Evolutionary conservation across 2,888 invertebrate genomes (phyloP), one percentile per base, ranked within the genome.

Genomic region (Melanotus villosus): DNA sequence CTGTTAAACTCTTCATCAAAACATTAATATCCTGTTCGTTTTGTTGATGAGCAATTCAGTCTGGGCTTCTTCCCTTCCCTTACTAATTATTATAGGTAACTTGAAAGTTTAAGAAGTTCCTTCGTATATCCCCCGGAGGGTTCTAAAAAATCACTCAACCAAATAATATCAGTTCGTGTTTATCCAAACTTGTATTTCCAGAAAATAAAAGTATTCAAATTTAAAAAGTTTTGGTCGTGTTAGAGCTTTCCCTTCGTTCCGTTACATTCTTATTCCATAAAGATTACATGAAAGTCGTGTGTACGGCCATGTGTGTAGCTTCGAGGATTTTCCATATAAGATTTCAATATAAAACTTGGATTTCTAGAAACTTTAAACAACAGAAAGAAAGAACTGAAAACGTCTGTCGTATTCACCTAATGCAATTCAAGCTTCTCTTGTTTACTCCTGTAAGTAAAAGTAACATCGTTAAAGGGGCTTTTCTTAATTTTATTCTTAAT

Each of bases 391-490:
- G 26, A 26, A 26, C 26, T 14, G 16, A 19, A 19, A 47, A 34
- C 36, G 57, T 30, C 41, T 65, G 23, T 52, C 50, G 23, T n/a
- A n/a, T n/a, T n/a, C 21, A 12, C 4, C 60, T 76, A 79, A 77
- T 76, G 72, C 73, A 69, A 78, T 77, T 67, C 67, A 70, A 78
- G 78, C 76, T 73, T 76, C 76, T 76, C 74, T 78, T 81, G 80
- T 82, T 81, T 82, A 80, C 80, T 76, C 70, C 78, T 72, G 62
- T 69, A 69, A 65, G 47, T 70, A 74, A 75, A 75, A 75, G 76
- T 80, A 80, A 80, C 80, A 77, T 76, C 77, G 79, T 81, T 81
- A 80, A 74, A 10, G 74, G 76, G 71, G 76, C 80, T 78, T 77
- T 74, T 76, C 80, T 78, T 80, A 79, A 80, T 80, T 80, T 77